phyloP scores from a whole-genome alignment of 2,888 invertebrate genomes.

The Synergus japonicus region DNA sequence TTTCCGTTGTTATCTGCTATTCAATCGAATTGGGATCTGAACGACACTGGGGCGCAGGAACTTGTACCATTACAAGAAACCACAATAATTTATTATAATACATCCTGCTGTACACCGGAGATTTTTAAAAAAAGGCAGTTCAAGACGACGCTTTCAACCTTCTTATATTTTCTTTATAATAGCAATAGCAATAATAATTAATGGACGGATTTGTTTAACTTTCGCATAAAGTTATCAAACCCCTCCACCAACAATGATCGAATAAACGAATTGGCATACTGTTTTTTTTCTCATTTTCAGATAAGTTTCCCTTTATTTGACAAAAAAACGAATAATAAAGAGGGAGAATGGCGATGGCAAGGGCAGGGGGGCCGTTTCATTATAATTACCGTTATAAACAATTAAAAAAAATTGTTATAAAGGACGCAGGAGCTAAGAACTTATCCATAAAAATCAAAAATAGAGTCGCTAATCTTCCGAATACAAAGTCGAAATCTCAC shows the following conservation, averaged over 20 bases:
- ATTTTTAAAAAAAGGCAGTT: slow-evolving; percentile 68
- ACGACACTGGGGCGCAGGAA: slow-evolving; percentile 71
- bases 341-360: slow-evolving; percentile 69
- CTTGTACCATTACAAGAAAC: slow-evolving; percentile 73
- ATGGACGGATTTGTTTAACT: slow-evolving; percentile 22
- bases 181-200: slow-evolving; percentile 18
- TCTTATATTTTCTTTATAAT: slow-evolving; percentile 23
- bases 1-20: not conserved
- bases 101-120: slow-evolving; percentile 76
- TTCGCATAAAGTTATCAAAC: slow-evolving; percentile 29
- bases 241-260: slow-evolving; percentile 56
- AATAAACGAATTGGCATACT: slow-evolving; percentile 45
- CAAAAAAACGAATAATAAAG: slow-evolving; percentile 61
- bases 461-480: slow-evolving; percentile 1
- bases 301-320: slow-evolving; percentile 62
- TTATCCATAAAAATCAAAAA: not conserved
- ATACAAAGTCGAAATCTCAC: not conserved
- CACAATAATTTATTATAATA: slow-evolving; percentile 77
- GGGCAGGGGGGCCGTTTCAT: slow-evolving; percentile 68
- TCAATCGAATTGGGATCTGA: slow-evolving; percentile 52
- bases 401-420: slow-evolving; percentile 39
- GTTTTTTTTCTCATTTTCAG: slow-evolving; percentile 50
- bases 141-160: slow-evolving; percentile 61
- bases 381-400: slow-evolving; percentile 54
- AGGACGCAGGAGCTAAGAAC: slow-evolving; percentile 18